Evolutionary conservation across 2,888 invertebrate genomes (phyloP), one percentile per base, ranked within the genome.

Genomic region (Neuroscelio doddi): DNA sequence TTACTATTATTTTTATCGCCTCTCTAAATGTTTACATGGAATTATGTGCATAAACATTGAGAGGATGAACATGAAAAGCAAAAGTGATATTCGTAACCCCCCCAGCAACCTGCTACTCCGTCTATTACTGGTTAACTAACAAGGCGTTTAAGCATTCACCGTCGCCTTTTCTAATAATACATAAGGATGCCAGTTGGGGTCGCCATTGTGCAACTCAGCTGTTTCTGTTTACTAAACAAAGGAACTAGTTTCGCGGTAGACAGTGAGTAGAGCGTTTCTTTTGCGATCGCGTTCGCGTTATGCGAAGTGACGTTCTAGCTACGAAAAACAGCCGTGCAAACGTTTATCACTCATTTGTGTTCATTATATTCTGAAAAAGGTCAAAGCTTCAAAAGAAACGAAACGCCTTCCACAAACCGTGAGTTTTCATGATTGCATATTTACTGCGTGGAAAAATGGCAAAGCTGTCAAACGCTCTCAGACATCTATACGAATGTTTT

Each of bases 151-250:
- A n/a, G n/a, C n/a, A n/a, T n/a, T n/a, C n/a, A n/a, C n/a, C n/a
- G 26, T 8, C 4, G 8, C 26, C 26, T 26, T 4, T 51, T 65
- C 65, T 65, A 65, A 65, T 65, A 65, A 65, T 65, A 65, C 65
- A 29, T 24, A 42, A 50, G 51, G 61, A 50, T 61, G 65, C 65
- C 65, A 46, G 61, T 61, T 61, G 65, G 49, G 65, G 65, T 69
- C 67, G 67, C 68, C 71, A 70, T 69, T 64, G 65, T 67, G 63
- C 69, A 68, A 73, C 81, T 80, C 82, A 82, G 82, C 82, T 82
- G 82, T 81, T 82, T 81, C 82, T 82, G 82, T 82, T 82, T 82
- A 82, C 82, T 79, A 82, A 82, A 82, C 82, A 82, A 82, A 82
- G 82, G 79, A 80, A 75, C 57, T 58, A 65, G 61, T 68, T 66